Evolutionary conservation across 2,888 invertebrate genomes (phyloP).

Genomic region (Tachina fera): DNA sequence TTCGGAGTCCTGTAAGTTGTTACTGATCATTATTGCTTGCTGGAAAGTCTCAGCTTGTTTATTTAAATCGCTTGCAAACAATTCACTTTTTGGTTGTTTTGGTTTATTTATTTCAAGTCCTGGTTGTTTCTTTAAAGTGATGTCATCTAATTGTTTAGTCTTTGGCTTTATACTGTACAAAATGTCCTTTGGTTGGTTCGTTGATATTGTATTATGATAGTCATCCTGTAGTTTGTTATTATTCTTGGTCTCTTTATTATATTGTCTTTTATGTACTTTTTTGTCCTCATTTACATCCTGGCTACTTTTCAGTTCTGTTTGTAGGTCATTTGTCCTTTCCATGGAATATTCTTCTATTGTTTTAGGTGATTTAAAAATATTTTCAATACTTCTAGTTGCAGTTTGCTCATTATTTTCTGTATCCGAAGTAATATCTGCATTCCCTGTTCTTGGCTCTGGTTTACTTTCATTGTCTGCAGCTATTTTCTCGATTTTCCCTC

Average conservation of each 20-base stretch:
- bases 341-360: neutral
- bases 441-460: conserved; percentile 63
- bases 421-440: neutral
- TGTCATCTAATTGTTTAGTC: neutral
- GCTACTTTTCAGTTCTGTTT: neutral
- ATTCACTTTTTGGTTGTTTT: neutral
- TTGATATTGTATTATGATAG: neutral
- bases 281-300: conserved; percentile 11
- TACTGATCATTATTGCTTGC: neutral
- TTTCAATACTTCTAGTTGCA: neutral
- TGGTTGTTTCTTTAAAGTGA: neutral
- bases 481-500: conserved; percentile 6
- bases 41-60: neutral
- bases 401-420: neutral
- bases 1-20: conserved; percentile 22
- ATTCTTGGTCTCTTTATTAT: neutral
- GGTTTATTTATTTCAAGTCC: neutral
- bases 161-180: neutral
- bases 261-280: conserved; percentile 4
- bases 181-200: neutral
- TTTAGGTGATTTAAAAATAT: conserved; percentile 38
- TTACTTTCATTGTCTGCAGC: conserved; percentile 7
- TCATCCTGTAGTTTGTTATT: neutral
- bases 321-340: conserved; percentile 6
- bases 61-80: neutral